Evolutionary conservation across 1,140 invertebrate genomes (phyloP).

Genomic region (Muscidifurax raptorellus): DNA sequence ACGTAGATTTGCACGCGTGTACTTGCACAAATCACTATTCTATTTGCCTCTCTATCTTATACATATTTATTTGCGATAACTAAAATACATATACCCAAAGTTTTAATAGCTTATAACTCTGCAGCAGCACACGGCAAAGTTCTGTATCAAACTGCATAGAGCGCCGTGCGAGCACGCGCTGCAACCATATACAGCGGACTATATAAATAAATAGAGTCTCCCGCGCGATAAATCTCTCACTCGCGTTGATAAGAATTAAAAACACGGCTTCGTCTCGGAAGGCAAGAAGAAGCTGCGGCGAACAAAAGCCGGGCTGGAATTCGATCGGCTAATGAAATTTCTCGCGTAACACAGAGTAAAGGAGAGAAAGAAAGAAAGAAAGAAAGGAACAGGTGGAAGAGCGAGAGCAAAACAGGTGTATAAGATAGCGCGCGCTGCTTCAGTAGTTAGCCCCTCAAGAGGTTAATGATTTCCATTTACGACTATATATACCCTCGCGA

Average conservation of each 20-base stretch:
- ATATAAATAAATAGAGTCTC: constrained; percentile 29
- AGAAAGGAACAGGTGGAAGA: constrained; percentile 24
- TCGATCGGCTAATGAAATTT: constrained; percentile 23
- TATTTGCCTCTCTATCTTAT: constrained; percentile 32
- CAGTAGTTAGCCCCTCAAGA: constrained; percentile 39
- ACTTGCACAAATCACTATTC: constrained; percentile 12
- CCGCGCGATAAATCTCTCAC: constrained; percentile 16
- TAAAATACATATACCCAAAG: constrained; percentile 34
- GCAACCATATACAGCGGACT: not conserved
- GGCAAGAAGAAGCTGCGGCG: not conserved
- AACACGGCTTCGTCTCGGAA: not conserved
- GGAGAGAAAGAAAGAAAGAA: not conserved
- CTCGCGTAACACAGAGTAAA: not conserved
- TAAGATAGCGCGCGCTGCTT: constrained; percentile 27
- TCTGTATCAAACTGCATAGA: not conserved
- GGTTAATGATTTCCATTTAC: constrained; percentile 61
- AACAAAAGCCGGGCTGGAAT: not conserved
- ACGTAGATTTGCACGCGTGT: not conserved
- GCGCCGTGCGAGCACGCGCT: no score
- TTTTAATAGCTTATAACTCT: constrained; percentile 21
- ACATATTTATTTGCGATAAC: constrained; percentile 37
- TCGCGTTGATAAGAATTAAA: constrained; percentile 14
- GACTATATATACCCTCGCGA: constrained; percentile 35
- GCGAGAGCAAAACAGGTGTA: constrained; percentile 57
- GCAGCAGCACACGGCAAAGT: not conserved